A percentile compares a stretch with the other conserved stretches of the same genome.
phyloP scores from a whole-genome alignment of 2,888 invertebrate species.

The Ennomos fuscantarius region DNA sequence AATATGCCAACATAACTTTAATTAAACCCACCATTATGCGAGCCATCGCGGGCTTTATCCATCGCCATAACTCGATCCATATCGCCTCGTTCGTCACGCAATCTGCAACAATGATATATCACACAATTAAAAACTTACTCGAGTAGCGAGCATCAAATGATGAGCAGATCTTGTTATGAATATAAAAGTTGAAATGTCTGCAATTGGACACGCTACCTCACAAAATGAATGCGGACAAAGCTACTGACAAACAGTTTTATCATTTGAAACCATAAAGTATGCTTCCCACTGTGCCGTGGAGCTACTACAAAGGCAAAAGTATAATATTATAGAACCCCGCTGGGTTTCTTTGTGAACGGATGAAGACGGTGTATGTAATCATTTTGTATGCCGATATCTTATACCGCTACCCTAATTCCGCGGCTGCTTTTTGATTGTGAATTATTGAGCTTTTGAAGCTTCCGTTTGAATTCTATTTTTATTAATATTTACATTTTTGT shows the following conservation, averaged over 20 bases:
- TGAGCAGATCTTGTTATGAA: slow-evolving; percentile 64
- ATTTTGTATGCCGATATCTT: slow-evolving; percentile 79
- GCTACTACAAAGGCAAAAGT: slow-evolving; percentile 82
- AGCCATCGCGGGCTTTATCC: slow-evolving; percentile 94
- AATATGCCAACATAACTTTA: slow-evolving; percentile 40
- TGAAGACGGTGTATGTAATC: slow-evolving; percentile 81
- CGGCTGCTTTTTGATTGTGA: slow-evolving; percentile 80
- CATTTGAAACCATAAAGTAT: slow-evolving; percentile 84
- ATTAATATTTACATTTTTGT: slow-evolving; percentile 67
- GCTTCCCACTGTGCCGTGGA: slow-evolving; percentile 77
- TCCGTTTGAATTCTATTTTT: slow-evolving; percentile 74
- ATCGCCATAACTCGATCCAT: slow-evolving; percentile 92
- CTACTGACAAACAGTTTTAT: slow-evolving; percentile 83
- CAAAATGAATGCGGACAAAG: slow-evolving; percentile 74
- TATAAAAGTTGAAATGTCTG: slow-evolving; percentile 56
- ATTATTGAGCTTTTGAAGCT: slow-evolving; percentile 78
- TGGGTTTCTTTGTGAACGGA: slow-evolving; percentile 80
- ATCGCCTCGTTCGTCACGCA: slow-evolving; percentile 94
- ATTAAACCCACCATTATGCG: slow-evolving; percentile 91
- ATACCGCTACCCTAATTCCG: slow-evolving; percentile 80
- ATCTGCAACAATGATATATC: slow-evolving; percentile 86
- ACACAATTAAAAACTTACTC: slow-evolving; percentile 46
- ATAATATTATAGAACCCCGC: slow-evolving; percentile 83
- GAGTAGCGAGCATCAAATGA: slow-evolving; percentile 43
- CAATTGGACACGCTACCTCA: slow-evolving; percentile 73